Base-by-base conservation (phyloP, 2,888 invertebrate species). In the Agapostemon virescens region DNA sequence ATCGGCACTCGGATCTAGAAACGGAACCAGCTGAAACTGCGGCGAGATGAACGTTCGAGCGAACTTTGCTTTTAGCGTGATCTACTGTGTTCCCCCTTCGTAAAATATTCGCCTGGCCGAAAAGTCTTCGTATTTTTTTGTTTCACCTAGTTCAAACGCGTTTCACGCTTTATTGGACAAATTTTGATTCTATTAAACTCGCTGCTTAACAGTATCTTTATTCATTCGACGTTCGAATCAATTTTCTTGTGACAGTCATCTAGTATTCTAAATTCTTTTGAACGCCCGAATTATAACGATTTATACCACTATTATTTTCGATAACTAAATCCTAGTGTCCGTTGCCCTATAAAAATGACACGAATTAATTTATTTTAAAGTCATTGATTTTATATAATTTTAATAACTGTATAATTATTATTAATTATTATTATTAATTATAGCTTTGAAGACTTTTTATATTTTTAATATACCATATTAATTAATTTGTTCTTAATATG, bases 1-100 rank as follows among this genome's bases (percentile, higher is more conserved):
- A 78, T 78, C 64, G 72, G 45, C n/a, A 33, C 38, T 66, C 38
- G 30, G 55, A 42, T 42, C 76, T 58, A 38, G 13, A 40, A 72
- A 40, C 49, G 26, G n/a, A 58, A 26, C 76, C 42, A 13, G 30
- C 49, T 20, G 40, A 52, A 67, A 26, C 52, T 55, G 13, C 36
- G 58, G 33, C 26, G 55, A 38, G 58, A 58, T 30, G 45, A 67
- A 61, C 68, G 17, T 66, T 49, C 38, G 26, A 23, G 17, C 61
- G 20, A 61, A 61, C 61, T 61, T 61, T 61, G 61, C 61, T 61
- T 61, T 61, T 33, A 61, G 33, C 61, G 61, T 61, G 33, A 61
- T 61, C 33, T 33, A 61, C 61, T 11, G 33, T 61, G 20, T 33
- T 33, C 30, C 61, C 17, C 5, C 33, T 33, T 61, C 20, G 61